A percentile compares a stretch with the other conserved stretches of the same genome.
Evolutionary conservation across 2,797 vertebrate genomes (phyloP).

Genomic region (Coendou prehensilis): DNA sequence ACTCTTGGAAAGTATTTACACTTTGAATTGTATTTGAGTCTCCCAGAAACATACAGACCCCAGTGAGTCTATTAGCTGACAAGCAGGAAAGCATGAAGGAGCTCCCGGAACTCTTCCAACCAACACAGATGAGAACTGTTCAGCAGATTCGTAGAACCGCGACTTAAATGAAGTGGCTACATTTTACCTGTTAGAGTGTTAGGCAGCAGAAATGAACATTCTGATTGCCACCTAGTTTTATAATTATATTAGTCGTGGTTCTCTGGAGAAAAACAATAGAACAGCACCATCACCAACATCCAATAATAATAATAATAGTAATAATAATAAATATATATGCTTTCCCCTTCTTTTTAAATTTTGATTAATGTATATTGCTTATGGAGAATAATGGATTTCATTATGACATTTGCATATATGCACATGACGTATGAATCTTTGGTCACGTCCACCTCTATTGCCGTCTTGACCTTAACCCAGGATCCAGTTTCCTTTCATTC

Average conservation of each 20-base stretch:
- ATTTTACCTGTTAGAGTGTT: not conserved
- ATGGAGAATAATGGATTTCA: too few relatives aligned
- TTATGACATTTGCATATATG: too few relatives aligned
- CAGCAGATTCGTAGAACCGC: not conserved
- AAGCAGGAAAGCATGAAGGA: not conserved
- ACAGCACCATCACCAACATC: too few relatives aligned
- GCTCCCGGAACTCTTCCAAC: not conserved
- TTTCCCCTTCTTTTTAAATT: too few relatives aligned
- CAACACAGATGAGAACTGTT: not conserved
- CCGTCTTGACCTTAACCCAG: too few relatives aligned
- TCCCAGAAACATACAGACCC: not conserved
- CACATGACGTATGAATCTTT: too few relatives aligned
- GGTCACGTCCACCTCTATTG: too few relatives aligned
- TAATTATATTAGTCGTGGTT: not conserved
- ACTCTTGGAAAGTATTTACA: not conserved
- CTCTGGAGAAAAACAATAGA: not conserved
- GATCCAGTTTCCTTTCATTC: too few relatives aligned
- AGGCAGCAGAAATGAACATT: not conserved
- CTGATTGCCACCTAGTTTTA: not conserved
- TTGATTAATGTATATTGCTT: too few relatives aligned
- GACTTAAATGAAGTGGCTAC: not conserved
- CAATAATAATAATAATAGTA: too few relatives aligned
- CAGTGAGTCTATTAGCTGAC: not conserved
- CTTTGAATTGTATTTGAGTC: not conserved
- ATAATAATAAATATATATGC: too few relatives aligned